Conservation (phyloP, 2,888 invertebrate genomes). For the Caenorhabditis macrosperma region DNA sequence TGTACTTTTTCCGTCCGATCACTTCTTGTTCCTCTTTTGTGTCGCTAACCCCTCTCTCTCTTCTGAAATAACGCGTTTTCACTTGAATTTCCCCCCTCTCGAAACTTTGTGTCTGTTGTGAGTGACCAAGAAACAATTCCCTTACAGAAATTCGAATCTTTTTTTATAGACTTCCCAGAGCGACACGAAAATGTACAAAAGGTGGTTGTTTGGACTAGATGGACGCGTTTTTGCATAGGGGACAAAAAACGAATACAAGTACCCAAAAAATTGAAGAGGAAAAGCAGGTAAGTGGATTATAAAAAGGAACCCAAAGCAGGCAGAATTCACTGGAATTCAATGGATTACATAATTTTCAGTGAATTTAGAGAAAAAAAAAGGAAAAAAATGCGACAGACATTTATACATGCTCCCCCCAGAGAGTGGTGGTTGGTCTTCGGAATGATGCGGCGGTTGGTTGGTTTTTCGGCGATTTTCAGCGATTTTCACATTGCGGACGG, state of each 20-base stretch:
- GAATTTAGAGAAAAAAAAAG: too few relatives aligned
- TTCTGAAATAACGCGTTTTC: constrained; percentile 23
- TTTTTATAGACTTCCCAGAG: constrained; percentile 13
- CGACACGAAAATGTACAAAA: constrained; percentile 30
- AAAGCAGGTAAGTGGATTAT: constrained; percentile 34
- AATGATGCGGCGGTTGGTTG: constrained; percentile 4
- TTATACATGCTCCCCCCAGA: too few relatives aligned
- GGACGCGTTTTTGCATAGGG: not conserved
- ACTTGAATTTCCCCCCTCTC: constrained; percentile 7
- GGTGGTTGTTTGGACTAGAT: constrained; percentile 25
- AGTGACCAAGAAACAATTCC: too few relatives aligned
- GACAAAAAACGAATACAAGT: not conserved
- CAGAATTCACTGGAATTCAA: constrained; percentile 17
- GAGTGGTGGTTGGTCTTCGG: too few relatives aligned
- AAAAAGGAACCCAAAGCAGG: constrained; percentile 3
- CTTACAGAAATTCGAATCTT: constrained; percentile 28
- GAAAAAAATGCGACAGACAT: not conserved
- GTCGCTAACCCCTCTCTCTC: too few relatives aligned
- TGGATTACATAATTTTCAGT: too few relatives aligned
- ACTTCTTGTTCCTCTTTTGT: constrained; percentile 1
- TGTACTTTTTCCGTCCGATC: not conserved
- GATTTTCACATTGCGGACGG: constrained; percentile 53
- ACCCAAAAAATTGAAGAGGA: constrained; percentile 28
- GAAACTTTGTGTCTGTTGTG: too few relatives aligned
- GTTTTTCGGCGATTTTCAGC: not conserved